A percentile compares a stretch with the other conserved stretches of the same genome.
Conservation (phyloP, 2,797 vertebrate species). For the Scomberomorus guttatus region DNA sequence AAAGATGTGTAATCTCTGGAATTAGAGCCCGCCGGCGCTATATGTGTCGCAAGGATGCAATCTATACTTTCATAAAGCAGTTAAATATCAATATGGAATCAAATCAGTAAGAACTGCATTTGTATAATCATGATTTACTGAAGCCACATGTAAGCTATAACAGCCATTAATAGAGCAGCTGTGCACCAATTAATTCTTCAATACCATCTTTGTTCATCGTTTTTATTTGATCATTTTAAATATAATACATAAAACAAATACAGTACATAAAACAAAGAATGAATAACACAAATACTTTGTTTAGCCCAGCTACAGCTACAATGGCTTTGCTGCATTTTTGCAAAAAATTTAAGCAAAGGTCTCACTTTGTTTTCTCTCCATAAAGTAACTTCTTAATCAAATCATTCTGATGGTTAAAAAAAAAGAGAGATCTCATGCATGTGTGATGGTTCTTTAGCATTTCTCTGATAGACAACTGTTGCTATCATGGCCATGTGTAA, state of each 20-base stretch:
- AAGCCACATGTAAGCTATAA: neutral
- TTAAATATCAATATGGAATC: slow-evolving; percentile 24
- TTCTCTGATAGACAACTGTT: slow-evolving; percentile 19
- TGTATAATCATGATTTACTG: slow-evolving; percentile 26
- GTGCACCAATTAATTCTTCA: neutral
- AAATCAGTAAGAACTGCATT: slow-evolving; percentile 11
- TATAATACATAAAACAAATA: slow-evolving; percentile 67
- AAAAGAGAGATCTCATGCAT: slow-evolving; percentile 30
- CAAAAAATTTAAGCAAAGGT: slow-evolving; percentile 43
- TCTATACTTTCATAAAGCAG: neutral
- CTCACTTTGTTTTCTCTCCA: slow-evolving; percentile 22
- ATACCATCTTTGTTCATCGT: slow-evolving; percentile 32
- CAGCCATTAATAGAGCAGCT: neutral
- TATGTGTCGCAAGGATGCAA: neutral
- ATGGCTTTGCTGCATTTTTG: slow-evolving; percentile 46
- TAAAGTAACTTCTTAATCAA: neutral
- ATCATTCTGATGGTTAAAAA: neutral
- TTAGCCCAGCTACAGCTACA: slow-evolving; percentile 43
- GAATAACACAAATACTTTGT: slow-evolving; percentile 43
- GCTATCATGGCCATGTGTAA: neutral
- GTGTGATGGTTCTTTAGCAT: neutral
- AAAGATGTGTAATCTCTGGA: slow-evolving; percentile 3
- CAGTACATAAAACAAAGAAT: slow-evolving; percentile 58
- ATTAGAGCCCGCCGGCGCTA: neutral
- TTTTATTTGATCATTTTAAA: slow-evolving; percentile 60